Conservation (phyloP, 2,797 vertebrate genomes). For the Glyptemys insculpta region DNA sequence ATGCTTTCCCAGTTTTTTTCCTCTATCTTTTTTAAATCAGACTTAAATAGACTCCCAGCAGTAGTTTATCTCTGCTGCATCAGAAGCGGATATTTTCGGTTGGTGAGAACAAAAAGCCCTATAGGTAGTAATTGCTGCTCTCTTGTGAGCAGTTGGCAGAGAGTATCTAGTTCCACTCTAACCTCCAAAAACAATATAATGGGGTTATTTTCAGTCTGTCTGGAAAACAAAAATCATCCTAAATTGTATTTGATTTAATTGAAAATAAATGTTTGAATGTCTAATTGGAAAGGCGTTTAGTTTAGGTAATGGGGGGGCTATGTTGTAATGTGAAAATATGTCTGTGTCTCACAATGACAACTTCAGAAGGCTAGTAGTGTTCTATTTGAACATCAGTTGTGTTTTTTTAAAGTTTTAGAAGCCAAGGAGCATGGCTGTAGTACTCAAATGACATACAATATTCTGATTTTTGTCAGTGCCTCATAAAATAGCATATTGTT, state of each 20-base stretch:
- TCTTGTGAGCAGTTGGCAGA: conserved; percentile 31
- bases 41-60: conserved; percentile 52
- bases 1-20: conserved; percentile 41
- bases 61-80: conserved; percentile 60
- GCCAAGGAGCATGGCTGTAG: not conserved
- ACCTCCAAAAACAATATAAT: not conserved
- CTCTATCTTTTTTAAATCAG: conserved; percentile 31
- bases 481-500: not conserved
- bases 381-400: not conserved
- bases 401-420: conserved; percentile 31
- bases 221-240: not conserved
- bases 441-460: not conserved
- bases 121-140: conserved; percentile 52
- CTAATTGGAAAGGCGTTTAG: not conserved
- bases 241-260: not conserved
- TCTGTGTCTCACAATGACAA: not conserved
- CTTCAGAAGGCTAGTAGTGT: not conserved
- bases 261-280: not conserved
- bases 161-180: not conserved
- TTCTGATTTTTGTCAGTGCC: not conserved
- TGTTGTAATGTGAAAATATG: not conserved
- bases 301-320: not conserved
- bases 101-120: conserved; percentile 49
- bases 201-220: not conserved
- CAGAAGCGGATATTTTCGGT: conserved; percentile 60